phyloP scores from a whole-genome alignment of 2,113 vertebrate species.

The Carollia perspicillata region DNA sequence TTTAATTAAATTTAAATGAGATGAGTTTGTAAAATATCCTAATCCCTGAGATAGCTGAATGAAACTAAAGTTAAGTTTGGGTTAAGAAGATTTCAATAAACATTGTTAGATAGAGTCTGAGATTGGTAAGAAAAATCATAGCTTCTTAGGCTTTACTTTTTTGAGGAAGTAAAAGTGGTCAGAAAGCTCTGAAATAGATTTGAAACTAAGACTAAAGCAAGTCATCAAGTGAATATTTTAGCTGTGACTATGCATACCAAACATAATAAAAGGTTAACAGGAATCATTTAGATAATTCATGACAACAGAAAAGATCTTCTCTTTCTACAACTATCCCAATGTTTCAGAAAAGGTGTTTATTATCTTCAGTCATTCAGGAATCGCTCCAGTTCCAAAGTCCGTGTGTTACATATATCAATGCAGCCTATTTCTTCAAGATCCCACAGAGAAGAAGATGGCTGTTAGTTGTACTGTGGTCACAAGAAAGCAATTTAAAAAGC shows the following conservation, averaged over 20 bases:
- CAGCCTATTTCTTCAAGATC: slow-evolving; percentile 16
- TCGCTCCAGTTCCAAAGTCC: background rate
- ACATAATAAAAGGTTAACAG: background rate
- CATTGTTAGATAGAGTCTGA: background rate
- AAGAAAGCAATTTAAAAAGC: slow-evolving; percentile 61
- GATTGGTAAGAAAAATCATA: background rate
- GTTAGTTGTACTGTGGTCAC: background rate
- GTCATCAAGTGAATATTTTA: background rate
- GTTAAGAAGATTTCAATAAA: background rate
- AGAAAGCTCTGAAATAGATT: background rate
- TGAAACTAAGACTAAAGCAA: background rate
- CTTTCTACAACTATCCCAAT: background rate
- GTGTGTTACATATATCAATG: background rate
- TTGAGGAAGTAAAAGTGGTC: background rate
- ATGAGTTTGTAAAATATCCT: background rate
- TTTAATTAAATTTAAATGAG: background rate
- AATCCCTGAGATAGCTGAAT: background rate
- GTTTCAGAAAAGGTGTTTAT: background rate
- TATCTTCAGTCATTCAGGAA: background rate
- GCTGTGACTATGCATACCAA: background rate
- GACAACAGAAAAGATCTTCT: background rate
- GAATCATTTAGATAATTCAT: background rate
- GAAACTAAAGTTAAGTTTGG: background rate
- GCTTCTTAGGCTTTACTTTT: background rate
- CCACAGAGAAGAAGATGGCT: slow-evolving; percentile 36